These are phyloP conservation scores for Hippocampus barbouri DNA, from an alignment of 2,113 vertebrate genomes.

Conservation along the genomic window DNA sequence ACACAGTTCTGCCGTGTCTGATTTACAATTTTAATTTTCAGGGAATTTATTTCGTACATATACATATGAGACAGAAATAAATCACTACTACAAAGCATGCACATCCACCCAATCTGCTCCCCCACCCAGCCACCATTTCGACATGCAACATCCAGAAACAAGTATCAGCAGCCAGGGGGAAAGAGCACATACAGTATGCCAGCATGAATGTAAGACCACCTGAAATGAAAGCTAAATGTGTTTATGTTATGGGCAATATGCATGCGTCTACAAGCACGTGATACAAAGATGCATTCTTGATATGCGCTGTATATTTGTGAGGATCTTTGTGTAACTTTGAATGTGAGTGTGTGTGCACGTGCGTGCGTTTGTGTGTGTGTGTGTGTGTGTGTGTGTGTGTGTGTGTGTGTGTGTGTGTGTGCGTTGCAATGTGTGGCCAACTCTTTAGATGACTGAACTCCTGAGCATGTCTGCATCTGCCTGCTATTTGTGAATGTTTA, in stretches of 20 bases:
- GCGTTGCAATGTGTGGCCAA: slow-evolving; percentile 30
- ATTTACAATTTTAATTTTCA: too few species aligned
- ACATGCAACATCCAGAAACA: slow-evolving; percentile 42
- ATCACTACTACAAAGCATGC: slow-evolving; percentile 37
- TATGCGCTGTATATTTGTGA: slow-evolving; percentile 37
- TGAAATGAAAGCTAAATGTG: slow-evolving; percentile 43
- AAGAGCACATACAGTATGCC: slow-evolving; percentile 15
- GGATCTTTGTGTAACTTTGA: slow-evolving; percentile 46
- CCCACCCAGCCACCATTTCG: slow-evolving; percentile 23
- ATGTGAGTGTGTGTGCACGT: neutral
- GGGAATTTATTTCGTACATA: neutral
- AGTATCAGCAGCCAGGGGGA: slow-evolving; percentile 24
- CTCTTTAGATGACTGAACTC: slow-evolving; percentile 63
- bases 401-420: slow-evolving; percentile 9
- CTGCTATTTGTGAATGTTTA: slow-evolving; percentile 72
- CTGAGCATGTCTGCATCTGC: slow-evolving; percentile 69
- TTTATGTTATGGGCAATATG: slow-evolving; percentile 55
- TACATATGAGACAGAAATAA: slow-evolving; percentile 6
- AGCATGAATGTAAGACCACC: slow-evolving; percentile 47
- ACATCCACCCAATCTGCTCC: slow-evolving; percentile 13
- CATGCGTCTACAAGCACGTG: slow-evolving; percentile 53
- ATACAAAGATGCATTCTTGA: slow-evolving; percentile 43
- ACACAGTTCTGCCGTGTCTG: too few species aligned
- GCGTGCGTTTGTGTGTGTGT: neutral
- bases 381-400: neutral